Evolutionary conservation across 64 coral and sea anemone genomes (phyloP), one percentile per base, ranked within the genome.

Genomic region (Montipora foliosa): DNA sequence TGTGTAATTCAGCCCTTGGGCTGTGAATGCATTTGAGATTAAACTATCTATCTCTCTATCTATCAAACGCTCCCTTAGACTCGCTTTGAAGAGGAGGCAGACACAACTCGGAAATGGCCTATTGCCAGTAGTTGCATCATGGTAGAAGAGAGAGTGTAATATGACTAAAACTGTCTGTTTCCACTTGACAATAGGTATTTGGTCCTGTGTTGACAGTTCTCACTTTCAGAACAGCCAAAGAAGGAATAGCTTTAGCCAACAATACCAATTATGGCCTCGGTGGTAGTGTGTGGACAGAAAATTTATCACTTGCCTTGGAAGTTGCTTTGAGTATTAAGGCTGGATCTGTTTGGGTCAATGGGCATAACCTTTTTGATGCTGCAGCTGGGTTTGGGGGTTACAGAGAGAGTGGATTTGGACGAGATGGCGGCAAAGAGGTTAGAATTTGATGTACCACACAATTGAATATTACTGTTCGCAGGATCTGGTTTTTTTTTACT

Each of bases 311-410:
- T 49, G 94, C 91, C 19, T 75, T 99, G 47, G 97, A 99, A 74
- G 94, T 99, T 22, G 97, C 94, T 4, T 87, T 95, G 76, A 92
- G 92, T 60, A 96, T 99, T 47, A 92, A 94, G n/a, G 97, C 97
- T 76, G 97, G 97, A 4, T 74, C 91, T 5, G 93, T 99, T 14
- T 99, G 97, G 97, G 92, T 99, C 24, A 99, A 99, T 90, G 94
- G 97, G 44, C 97, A 99, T 82, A 99, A 99, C 62, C 73, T 99
- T 61, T 99, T 99, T 94, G 97, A 99, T 90, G 97, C 97, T 53
- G 90, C 94, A 15, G 94, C 97, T 67, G 97, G 97, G 2, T 99
- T 99, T 96, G 97, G 98, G 17, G 98, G 98, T 19, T 93, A 95
- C 79, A 88, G 95, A 70, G 95, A 99, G 68, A 99, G 98, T 87